phyloP scores from a whole-genome alignment of 1,140 invertebrate genomes.

The Campoletis sonorensis region DNA sequence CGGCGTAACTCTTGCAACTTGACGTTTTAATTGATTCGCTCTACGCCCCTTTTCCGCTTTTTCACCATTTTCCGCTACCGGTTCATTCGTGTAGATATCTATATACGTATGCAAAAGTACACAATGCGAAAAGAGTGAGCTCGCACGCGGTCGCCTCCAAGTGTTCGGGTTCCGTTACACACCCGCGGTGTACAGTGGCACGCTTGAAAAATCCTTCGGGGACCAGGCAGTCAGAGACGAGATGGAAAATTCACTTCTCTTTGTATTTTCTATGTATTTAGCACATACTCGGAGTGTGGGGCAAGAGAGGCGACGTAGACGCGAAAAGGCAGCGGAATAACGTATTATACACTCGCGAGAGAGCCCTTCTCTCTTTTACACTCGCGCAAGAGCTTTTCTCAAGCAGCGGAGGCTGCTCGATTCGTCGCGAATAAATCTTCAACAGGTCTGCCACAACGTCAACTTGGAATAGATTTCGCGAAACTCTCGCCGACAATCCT shows the following conservation, averaged over 20 bases:
- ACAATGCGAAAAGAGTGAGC: too few species aligned
- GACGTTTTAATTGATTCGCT: too few species aligned
- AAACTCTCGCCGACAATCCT: conserved; percentile 2
- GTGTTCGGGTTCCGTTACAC: neutral
- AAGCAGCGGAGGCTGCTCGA: conserved; percentile 54
- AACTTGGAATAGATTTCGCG: conserved; percentile 58
- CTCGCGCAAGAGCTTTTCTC: neutral
- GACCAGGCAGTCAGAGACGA: neutral
- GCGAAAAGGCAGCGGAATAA: neutral
- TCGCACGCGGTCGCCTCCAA: too few species aligned
- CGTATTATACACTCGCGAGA: conserved; percentile 2
- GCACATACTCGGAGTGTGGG: neutral
- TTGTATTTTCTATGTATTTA: conserved; percentile 28
- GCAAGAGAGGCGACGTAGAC: neutral
- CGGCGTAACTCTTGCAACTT: neutral
- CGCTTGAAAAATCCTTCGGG: neutral
- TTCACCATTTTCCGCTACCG: too few species aligned
- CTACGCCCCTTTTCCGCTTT: too few species aligned
- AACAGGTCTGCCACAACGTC: conserved; percentile 63
- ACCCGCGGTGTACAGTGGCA: neutral
- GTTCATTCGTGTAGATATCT: too few species aligned
- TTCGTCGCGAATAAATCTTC: conserved; percentile 69
- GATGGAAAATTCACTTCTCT: conserved; percentile 1
- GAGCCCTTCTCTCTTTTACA: neutral
- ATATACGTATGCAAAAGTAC: too few species aligned